Evolutionary conservation across 2,797 vertebrate genomes (phyloP), one percentile per base, ranked within the genome.

Genomic region (Phrynocephalus guinanensis): DNA sequence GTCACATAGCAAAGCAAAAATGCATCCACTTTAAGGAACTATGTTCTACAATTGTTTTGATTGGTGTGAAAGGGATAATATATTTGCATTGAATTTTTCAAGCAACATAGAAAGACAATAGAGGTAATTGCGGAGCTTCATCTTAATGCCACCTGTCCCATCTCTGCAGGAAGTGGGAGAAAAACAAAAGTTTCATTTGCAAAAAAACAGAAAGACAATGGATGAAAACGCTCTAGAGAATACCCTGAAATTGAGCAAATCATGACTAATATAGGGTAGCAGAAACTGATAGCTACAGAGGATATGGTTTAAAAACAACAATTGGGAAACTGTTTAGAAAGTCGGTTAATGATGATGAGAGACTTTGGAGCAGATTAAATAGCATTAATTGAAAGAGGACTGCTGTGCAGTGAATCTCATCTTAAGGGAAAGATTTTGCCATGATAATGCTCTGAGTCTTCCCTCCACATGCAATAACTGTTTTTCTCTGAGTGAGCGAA

Each of bases 211-310:
- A 87, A 6, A 83, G 18, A 83, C 84, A 92, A 91, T 72, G 90
- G 56, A 89, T 75, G 18, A 88, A 91, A 94, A 92, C 80, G 91
- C 28, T 82, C 82, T 92, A 90, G 89, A 84, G 88, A 90, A 78
- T 78, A 89, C 30, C 33, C 48, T 88, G n/a, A 83, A 91, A 87
- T 87, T 86, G 94, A 92, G 75, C 2, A 0, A 79, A 48, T 6
- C 75, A 44, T 84, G 81, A 93, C 70, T 86, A 89, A 90, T 13
- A 3, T 20, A 80, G 48, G 8, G 33, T 15, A 76, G 28, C 20
- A 56, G 11, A 60, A 85, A 79, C 70, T 78, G 63, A 33, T 85
- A 92, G 38, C 3, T 11, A 6, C 66, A 84, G 56, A 85, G 80
- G 67, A 80, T 63, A 89, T 79, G 20, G 2, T 16, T 26, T 11